A percentile compares a stretch with the other conserved stretches of the same genome.
Evolutionary conservation across 2,888 invertebrate species (phyloP).

Genomic region (Drosophila nr. medialis): DNA sequence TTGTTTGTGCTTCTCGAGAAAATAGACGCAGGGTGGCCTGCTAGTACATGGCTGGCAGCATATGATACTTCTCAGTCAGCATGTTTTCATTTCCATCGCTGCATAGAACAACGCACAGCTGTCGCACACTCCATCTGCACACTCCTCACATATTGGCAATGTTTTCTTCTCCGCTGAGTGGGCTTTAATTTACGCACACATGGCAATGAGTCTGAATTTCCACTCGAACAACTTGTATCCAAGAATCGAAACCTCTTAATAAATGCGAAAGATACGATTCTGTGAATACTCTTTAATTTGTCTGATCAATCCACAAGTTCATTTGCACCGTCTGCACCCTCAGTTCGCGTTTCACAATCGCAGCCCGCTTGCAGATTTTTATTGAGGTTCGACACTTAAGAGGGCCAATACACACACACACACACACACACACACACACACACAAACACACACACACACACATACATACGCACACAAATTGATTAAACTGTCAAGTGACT

Average conservation of each 20-base stretch:
- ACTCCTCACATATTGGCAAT: conserved; percentile 39
- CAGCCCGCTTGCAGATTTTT: conserved; percentile 54
- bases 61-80: conserved; percentile 34
- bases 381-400: conserved; percentile 42
- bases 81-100: conserved; percentile 41
- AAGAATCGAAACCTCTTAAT: conserved; percentile 10
- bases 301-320: conserved; percentile 21
- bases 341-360: conserved; percentile 12
- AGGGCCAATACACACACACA: conserved; percentile 25
- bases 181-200: conserved; percentile 48
- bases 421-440: conserved; percentile 39
- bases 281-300: conserved; percentile 56
- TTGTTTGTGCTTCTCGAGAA: conserved; percentile 60
- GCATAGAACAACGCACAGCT: conserved; percentile 53
- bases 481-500: conserved; percentile 80
- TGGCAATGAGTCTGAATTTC: neutral
- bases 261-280: neutral
- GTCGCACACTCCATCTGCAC: conserved; percentile 28
- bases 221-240: neutral
- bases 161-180: conserved; percentile 29
- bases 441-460: conserved; percentile 30
- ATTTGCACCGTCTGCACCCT: conserved; percentile 38
- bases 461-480: conserved; percentile 55
- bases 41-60: neutral
- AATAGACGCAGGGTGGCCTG: conserved; percentile 48